Evolutionary conservation across 2,797 vertebrate species (phyloP), one percentile per base, ranked within the genome.

Genomic region (Spatula versicolor): DNA sequence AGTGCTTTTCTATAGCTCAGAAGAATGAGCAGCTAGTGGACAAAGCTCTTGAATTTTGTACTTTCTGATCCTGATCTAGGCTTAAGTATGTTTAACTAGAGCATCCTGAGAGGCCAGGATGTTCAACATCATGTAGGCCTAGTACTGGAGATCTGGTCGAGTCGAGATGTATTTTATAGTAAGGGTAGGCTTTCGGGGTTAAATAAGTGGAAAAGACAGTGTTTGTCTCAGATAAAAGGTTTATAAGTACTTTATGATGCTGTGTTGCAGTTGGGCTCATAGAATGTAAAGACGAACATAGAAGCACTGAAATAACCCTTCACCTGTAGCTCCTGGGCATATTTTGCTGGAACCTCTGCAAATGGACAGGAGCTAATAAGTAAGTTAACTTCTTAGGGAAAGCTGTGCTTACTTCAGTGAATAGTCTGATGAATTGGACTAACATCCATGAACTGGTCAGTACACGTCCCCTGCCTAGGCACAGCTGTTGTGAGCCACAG

Each of bases 21-120:
- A 14, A 48, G 33, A 25, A 20, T 9, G 50, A 60, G 28, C 17
- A 45, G 35, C 30, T 0, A 4, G 30, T 22, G n/a, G 31, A 17
- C 7, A 11, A 50, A 55, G 23, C 46, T 66, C 30, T 15, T 55
- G 31, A 26, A 4, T 37, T 56, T 67, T 35, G 31, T 5, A 3
- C 14, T 28, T 41, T 28, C 10, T 37, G 35, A 19, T 73, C 22
- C 43, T 30, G 21, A 21, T 35, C 52, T 39, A 48, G 19, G 30
- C 13, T 55, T 63, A 21, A 20, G 33, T 26, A 9, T 0, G 0
- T 28, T 59, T 16, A 30, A 37, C 19, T 45, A 60, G 4, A 52
- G 21, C n/a, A 55, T 45, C 46, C 28, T 35, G 69, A 72, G 54
- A 13, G 31, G 16, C 23, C 25, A 33, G n/a, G 37, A 25, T 39